Percentiles rank a stretch among this genome's conserved stretches.
Evolutionary conservation across 1,140 invertebrate species (phyloP).

Genomic region (Brachionus asplanchnoidis): DNA sequence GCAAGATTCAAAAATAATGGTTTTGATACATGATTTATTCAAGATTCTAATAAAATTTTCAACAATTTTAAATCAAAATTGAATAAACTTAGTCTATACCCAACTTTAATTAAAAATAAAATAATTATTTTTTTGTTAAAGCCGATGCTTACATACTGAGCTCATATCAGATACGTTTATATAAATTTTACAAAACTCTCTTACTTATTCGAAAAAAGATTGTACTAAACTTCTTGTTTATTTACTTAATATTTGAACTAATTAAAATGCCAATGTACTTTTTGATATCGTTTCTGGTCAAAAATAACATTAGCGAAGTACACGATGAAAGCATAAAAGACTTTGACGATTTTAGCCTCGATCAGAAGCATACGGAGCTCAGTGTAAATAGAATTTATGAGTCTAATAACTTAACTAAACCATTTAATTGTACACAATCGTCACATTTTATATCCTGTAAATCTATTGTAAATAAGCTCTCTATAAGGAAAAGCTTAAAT

Average conservation of each 20-base stretch:
- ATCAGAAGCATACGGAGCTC: not conserved
- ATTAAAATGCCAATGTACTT: conserved; percentile 35
- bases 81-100: not conserved
- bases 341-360: not conserved
- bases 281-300: conserved; percentile 5
- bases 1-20: no score
- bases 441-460: not conserved
- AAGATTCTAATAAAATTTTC: no score
- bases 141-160: conserved; percentile 12
- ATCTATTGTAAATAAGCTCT: conserved; percentile 11
- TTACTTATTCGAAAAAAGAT: conserved; percentile 26
- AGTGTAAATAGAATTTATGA: conserved; percentile 31
- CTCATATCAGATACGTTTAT: not conserved
- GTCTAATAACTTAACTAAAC: not conserved
- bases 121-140: not conserved
- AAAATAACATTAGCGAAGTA: not conserved
- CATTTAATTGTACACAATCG: not conserved
- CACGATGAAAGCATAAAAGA: not conserved
- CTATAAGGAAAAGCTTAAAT: not conserved
- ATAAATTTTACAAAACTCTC: not conserved
- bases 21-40: no score
- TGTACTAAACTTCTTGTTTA: not conserved
- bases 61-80: not conserved
- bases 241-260: conserved; percentile 16
- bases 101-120: not conserved